Evolutionary conservation across 2,113 vertebrate species (phyloP).

Genomic region (Ptilonorhynchus violaceus): DNA sequence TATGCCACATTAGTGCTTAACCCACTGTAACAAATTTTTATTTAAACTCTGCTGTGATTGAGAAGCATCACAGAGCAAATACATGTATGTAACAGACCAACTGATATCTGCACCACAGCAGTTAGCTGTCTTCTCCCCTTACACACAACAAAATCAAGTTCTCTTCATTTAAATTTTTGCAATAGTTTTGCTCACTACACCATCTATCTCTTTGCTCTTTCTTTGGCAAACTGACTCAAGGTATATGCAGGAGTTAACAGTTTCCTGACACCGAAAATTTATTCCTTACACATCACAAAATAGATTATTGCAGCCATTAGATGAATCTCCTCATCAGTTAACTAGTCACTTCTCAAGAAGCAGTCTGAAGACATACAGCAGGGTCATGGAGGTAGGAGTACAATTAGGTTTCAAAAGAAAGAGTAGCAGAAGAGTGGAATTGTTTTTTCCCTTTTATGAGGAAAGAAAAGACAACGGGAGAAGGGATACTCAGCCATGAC

Average conservation of each 20-base stretch:
- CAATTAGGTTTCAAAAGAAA: background rate
- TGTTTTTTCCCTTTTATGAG: accelerated
- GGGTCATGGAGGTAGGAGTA: background rate
- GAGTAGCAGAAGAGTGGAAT: background rate
- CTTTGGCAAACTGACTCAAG: background rate
- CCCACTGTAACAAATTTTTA: background rate
- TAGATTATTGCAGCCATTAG: background rate
- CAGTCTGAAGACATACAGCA: background rate
- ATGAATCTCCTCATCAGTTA: background rate
- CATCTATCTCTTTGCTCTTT: background rate
- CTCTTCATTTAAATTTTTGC: background rate
- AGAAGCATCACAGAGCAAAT: background rate
- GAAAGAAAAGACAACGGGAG: background rate
- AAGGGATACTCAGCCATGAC: background rate
- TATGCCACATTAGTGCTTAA: background rate
- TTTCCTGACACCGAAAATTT: background rate
- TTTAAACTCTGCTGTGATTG: background rate
- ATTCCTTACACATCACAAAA: background rate
- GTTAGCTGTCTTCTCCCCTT: background rate
- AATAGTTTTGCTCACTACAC: background rate
- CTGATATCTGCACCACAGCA: background rate
- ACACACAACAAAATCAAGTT: background rate
- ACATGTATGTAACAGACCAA: background rate
- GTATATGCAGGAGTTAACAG: background rate
- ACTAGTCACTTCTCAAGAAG: background rate